Base-by-base conservation (phyloP, 2,113 vertebrate genomes). In the Nerophis lumbriciformis region DNA sequence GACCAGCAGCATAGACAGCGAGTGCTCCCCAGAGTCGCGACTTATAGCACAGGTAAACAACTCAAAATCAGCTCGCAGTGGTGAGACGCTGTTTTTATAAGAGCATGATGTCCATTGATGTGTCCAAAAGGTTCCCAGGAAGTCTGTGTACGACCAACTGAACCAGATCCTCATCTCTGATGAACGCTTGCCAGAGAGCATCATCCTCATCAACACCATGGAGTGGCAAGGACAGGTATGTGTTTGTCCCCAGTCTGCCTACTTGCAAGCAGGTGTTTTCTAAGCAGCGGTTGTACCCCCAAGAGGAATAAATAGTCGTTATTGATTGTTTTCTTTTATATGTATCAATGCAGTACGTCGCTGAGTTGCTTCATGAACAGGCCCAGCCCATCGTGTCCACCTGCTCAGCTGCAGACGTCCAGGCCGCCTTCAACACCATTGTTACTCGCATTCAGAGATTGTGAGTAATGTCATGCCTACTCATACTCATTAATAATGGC, bases 151-250 rank as follows among this genome's bases (percentile, higher is more conserved):
- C 8, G 91, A 92, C 77, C 91, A 92, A 77, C 80, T 92, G 65
- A 92, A 92, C 80, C 89, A 91, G 79, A 91, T 92, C 82, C 85
- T 91, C 58, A 89, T 91, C 63, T 92, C 90, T 39, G 91, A 92
- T 5, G 90, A 91, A 49, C 78, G 87, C 36, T 81, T 92, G 0
- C 91, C 91, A 1, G 91, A 92, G 80, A 90, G 83, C 85, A 90
- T 92, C 75, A 90, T 92, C 67, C 88, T 91, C 72, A 90, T 92
- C 59, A 91, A 90, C 82, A 90, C 88, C 5, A 77, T 75, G 48
- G 90, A 92, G 70, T 91, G 90, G 91, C 90, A 91, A 69, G 91
- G 90, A 69, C 90, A 92, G 89, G 91, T 92, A 64, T 38, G 19
- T 50, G 48, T 48, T 50, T 50, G 8, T 35, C 15, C 28, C 28